Base-by-base conservation (phyloP, 2,888 invertebrate genomes). In the Lepidochrysops patricia region DNA sequence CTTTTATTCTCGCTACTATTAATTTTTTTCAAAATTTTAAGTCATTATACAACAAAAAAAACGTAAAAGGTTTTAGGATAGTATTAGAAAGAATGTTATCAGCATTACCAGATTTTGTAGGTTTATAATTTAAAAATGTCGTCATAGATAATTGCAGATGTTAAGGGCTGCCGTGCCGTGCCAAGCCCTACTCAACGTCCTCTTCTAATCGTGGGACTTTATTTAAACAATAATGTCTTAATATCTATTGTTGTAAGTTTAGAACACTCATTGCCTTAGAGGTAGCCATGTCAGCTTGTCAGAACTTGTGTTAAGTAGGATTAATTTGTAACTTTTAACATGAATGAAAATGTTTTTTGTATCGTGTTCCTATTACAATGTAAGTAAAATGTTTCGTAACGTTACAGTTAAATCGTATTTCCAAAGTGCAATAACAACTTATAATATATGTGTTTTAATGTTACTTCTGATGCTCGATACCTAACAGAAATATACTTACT, bases 351-450 rank as follows among this genome's bases (percentile, higher is more conserved):
- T 19, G 19, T 43, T 23, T 4, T 43, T 7, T 43, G 4, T 23
- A 29, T 63, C 23, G 60, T 67, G 60, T 63, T 72, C 25, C 52
- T 67, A 37, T 62, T 69, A 9, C 48, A 64, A 37, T 70, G 74
- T 74, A 62, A 74, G 74, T 72, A 61, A 25, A 23, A 48, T 26
- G 43, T 57, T 56, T 23, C n/a, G n/a, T 43, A 19, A 19, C 4
- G 1, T 1, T 9, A 43, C 7, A 12, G n/a, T n/a, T n/a, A n/a
- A n/a, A n/a, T n/a, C n/a, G n/a, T 6, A 19, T 7, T 4, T 13
- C 15, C 15, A 2, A 2, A 13, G 15, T 37, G 15, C n/a, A 1
- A 34, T 12, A 6, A 13, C n/a, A 13, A 13, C 12, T 34, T n/a
- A n/a, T n/a, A n/a, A n/a, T n/a, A n/a, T n/a, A n/a, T n/a, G n/a